Evolutionary conservation across 2,888 invertebrate genomes (phyloP).

Genomic region (Eutolmus rufibarbis): DNA sequence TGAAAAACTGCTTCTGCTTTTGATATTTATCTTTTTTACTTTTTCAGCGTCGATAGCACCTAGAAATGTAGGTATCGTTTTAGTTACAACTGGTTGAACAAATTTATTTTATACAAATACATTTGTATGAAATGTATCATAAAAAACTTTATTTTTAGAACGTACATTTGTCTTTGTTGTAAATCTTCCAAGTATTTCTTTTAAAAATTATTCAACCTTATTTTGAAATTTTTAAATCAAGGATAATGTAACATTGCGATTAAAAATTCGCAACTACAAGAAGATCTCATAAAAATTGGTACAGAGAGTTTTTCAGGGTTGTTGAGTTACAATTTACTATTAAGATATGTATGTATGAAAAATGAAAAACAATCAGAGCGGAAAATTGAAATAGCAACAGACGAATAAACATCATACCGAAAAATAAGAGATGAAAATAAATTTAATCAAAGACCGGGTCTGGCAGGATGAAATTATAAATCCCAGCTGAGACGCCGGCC

Average conservation of each 20-base stretch:
- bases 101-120: background rate
- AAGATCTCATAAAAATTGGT: background rate
- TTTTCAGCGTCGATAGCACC: background rate
- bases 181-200: too few species aligned
- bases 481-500: conserved; percentile 4
- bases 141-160: too few species aligned
- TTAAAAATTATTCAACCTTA: too few species aligned
- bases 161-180: too few species aligned
- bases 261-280: background rate
- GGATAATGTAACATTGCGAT: background rate
- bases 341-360: background rate
- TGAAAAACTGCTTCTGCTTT: background rate
- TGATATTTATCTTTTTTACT: too few species aligned
- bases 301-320: background rate
- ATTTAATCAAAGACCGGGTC: background rate
- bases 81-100: background rate
- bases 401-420: background rate
- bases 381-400: background rate
- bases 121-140: background rate
- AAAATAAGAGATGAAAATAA: conserved; percentile 17
- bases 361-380: background rate
- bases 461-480: background rate
- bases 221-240: too few species aligned
- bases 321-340: background rate
- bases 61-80: background rate